Base-by-base conservation (phyloP, 2,113 vertebrate species). In the Hystrix brachyura region DNA sequence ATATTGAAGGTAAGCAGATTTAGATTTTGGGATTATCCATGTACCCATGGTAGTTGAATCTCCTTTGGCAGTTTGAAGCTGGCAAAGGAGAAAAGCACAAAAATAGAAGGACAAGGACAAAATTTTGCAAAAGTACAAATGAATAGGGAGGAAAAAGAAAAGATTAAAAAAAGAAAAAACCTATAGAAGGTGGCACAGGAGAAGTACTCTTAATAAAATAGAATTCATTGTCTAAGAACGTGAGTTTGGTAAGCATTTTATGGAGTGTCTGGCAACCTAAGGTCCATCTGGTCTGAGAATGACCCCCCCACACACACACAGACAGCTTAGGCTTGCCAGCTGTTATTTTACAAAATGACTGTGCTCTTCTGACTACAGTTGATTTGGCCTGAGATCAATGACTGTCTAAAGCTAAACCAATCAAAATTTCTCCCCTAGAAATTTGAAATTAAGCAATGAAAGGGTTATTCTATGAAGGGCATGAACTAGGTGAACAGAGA, bases 371-470 rank as follows among this genome's bases (percentile, higher is more conserved):
- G 46, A 53, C 55, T 34, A 67, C 13, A n/a, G 89, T 62, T 97
- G 60, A 76, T 85, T 89, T 88, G 71, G 93, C 65, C 90, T 72
- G 55, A 78, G 25, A 88, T 91, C 11, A 3, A 93, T 76, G 86
- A 71, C 48, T 92, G 64, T 95, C 55, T 69, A 62, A 79, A 67
- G 13, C 48, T 95, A 55, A 34, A 74, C 71, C 88, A 90, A 90
- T 95, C 46, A 72, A 13, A 76, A 83, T 91, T 90, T 93, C 38
- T 93, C 34, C 76, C 29, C 64, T 76, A 29, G 48, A 60, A 95
- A 87, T 96, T 38, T 94, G 79, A 38, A 96, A 71, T 90, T 91
- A 74, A 88, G 72, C 82, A 94, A 62, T 79, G 62, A 38, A 79
- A 32, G 82, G 82, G 7, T 90, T 94, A 51, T 87, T 87, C 76